Percentiles rank a stretch among this genome's conserved stretches.
Evolutionary conservation across 2,888 invertebrate species (phyloP).

Genomic region (Xanthia togata): DNA sequence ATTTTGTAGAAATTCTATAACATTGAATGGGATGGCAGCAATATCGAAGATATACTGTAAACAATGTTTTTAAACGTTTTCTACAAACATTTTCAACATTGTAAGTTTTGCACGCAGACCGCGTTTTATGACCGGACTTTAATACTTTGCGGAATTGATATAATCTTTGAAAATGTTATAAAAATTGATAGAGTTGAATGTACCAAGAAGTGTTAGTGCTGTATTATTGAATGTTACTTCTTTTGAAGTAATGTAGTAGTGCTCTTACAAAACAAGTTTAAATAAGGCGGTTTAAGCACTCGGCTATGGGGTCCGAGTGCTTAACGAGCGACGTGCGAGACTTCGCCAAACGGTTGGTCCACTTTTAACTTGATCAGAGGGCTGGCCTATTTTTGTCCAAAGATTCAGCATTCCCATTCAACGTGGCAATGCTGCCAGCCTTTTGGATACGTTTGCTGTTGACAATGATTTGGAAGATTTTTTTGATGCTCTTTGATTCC

Average conservation of each 20-base stretch:
- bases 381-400: not conserved
- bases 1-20: conserved; percentile 64
- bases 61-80: conserved; percentile 65
- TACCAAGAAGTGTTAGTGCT: not conserved
- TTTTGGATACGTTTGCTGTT: no score
- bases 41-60: conserved; percentile 66
- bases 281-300: not conserved
- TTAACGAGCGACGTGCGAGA: no score
- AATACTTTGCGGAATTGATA: conserved; percentile 55
- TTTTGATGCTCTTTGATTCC: no score
- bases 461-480: no score
- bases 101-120: conserved; percentile 61
- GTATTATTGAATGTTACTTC: no score
- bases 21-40: conserved; percentile 61
- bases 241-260: no score
- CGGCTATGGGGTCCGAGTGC: not conserved
- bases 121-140: conserved; percentile 60
- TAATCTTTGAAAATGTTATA: conserved; percentile 37
- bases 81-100: conserved; percentile 61
- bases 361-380: not conserved
- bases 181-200: conserved; percentile 32
- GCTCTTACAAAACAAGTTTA: not conserved
- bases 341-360: not conserved
- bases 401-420: no score
- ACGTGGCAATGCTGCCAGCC: no score